Base-by-base conservation (phyloP, 1,140 invertebrate species). In the Coenobita brevimanus region DNA sequence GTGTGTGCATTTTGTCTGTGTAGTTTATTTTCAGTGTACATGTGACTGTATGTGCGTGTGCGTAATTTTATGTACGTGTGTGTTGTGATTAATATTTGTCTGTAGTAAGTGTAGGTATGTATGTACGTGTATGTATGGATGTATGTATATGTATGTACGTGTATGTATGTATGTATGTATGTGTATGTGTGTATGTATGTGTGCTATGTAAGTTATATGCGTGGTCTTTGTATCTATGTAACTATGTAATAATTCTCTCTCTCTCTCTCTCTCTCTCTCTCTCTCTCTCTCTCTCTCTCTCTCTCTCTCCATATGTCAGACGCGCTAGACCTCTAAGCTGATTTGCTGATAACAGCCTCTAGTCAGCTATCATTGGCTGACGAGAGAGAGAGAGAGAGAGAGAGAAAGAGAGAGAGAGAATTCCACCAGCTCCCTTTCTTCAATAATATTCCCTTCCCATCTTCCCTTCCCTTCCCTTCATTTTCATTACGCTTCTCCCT, bases 11-110 rank as follows among this genome's bases (percentile, higher is more conserved):
- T 41, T 79, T n/a, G n/a, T n/a, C n/a, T n/a, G n/a, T n/a, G n/a
- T n/a, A n/a, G n/a, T n/a, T n/a, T n/a, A n/a, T n/a, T n/a, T n/a
- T n/a, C n/a, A n/a, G 76, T 33, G 50, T 78, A 30, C 50, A 43
- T 78, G 73, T 78, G 73, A 46, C 36, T 78, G 73, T 78, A 43
- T 78, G 75, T 78, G 41, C 54, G 75, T 78, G 41, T 78, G 75
- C 10, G 21, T 17, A 30, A 13, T 15, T 24, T 71, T 30, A 15
- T 33, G 36, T 8, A 17, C 13, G 0, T 24, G 0, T 36, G 33
- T 33, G n/a, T 36, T 6, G 54, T n/a, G 54, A 57, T 10, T n/a
- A n/a, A 57, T n/a, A n/a, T 10, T 57, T 10, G 13, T 57, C n/a
- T 15, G n/a, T n/a, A 57, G 54, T 57, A 57, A 57, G 69, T 71